phyloP scores from a whole-genome alignment of 2,113 vertebrate species.

The Astur gentilis region DNA sequence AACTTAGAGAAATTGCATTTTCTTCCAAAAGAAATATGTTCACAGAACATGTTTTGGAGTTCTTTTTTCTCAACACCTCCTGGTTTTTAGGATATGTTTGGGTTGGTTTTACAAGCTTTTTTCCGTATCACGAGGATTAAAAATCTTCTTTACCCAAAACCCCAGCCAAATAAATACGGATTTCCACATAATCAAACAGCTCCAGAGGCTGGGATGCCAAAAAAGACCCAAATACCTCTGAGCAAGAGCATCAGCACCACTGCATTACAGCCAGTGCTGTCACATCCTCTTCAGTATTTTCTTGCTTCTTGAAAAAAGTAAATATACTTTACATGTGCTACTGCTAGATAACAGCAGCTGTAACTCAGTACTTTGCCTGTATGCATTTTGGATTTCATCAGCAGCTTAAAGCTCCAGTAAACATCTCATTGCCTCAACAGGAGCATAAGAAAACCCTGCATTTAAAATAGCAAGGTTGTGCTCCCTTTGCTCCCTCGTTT shows the following conservation, averaged over 20 bases:
- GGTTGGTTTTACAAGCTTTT: slow-evolving; percentile 8
- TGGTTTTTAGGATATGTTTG: not conserved
- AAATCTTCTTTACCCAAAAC: slow-evolving; percentile 6
- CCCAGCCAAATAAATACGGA: not conserved
- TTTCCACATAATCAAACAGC: slow-evolving; percentile 2
- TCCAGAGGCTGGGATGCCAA: not conserved
- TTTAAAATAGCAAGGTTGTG: not conserved
- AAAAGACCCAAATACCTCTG: not conserved
- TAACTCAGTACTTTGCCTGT: not conserved
- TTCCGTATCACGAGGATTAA: not conserved
- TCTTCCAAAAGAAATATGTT: not conserved
- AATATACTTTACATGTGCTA: slow-evolving; percentile 24
- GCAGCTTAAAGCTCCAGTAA: slow-evolving; percentile 29
- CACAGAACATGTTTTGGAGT: not conserved
- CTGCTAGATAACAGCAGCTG: slow-evolving; percentile 42
- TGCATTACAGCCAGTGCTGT: not conserved
- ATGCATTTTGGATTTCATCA: not conserved
- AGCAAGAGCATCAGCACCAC: not conserved
- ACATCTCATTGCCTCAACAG: not conserved
- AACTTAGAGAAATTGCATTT: not conserved
- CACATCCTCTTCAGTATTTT: not conserved
- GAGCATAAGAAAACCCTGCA: not conserved
- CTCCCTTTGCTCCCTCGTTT: not conserved
- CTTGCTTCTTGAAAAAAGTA: not conserved
- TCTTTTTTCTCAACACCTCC: not conserved